Conservation (phyloP, 53 echinoderm and acorn worm genomes). For the Echinarachnius parma region DNA sequence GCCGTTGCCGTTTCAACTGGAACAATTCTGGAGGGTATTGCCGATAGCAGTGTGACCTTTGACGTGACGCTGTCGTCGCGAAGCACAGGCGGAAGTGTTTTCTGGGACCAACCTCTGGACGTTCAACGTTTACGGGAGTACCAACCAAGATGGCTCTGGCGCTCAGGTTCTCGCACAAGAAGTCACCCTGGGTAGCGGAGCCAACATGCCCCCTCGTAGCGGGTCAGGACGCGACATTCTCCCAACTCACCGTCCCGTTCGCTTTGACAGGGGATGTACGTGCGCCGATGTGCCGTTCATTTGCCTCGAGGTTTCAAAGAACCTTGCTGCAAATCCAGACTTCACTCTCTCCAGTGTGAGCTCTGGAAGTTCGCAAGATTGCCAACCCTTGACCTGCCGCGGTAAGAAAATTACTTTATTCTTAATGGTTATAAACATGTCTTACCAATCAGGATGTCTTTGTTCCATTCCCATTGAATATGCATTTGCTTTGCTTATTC, state of each 20-base stretch:
- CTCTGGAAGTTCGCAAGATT: too few species aligned
- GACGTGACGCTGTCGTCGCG: constrained; percentile 54
- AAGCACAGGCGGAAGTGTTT: constrained; percentile 40
- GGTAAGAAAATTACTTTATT: too few species aligned
- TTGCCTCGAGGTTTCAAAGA: constrained; percentile 61
- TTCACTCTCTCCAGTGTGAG: too few species aligned
- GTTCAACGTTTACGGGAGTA: constrained; percentile 65
- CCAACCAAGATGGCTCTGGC: constrained; percentile 55
- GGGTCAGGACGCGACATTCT: constrained; percentile 40
- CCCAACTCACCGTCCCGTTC: constrained; percentile 27
- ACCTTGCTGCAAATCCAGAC: constrained; percentile 46
- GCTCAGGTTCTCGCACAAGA: constrained; percentile 12
- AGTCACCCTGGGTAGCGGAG: constrained; percentile 10
- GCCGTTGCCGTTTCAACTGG: constrained; percentile 34
- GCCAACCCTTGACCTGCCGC: constrained; percentile 44
- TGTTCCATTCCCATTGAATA: too few species aligned
- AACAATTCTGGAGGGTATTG: constrained; percentile 41
- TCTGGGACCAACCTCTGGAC: constrained; percentile 65
- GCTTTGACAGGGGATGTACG: constrained; percentile 20
- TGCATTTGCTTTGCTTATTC: too few species aligned
- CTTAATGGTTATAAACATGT: too few species aligned
- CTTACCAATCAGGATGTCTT: too few species aligned
- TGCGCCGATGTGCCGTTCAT: constrained; percentile 66
- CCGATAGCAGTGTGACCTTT: constrained; percentile 18
- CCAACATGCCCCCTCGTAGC: constrained; percentile 19